phyloP scores from a whole-genome alignment of 2,888 invertebrate genomes.

The Cantharis flavilabris region DNA sequence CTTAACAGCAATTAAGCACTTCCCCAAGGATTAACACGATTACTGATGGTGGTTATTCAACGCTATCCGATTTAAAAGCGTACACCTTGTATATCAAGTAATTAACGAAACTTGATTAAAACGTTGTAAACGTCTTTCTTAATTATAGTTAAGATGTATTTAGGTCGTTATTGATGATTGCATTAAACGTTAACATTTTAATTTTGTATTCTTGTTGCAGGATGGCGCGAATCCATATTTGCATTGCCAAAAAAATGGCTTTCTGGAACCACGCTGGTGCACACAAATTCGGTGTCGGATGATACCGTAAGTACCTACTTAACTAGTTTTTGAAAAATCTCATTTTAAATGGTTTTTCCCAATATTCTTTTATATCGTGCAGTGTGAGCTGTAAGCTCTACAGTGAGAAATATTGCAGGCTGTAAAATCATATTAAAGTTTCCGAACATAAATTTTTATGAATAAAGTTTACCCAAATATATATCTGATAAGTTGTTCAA shows the following conservation, averaged over 20 bases:
- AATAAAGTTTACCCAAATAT: not conserved
- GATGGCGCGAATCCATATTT: conserved; percentile 75
- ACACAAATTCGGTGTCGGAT: conserved; percentile 49
- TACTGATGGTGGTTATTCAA: conserved; percentile 35
- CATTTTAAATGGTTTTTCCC: not conserved
- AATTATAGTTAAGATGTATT: conserved; percentile 1
- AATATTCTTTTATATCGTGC: not conserved
- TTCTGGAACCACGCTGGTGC: conserved; percentile 59
- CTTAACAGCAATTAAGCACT: conserved; percentile 46
- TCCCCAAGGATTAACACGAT: conserved; percentile 44
- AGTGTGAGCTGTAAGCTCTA: not conserved
- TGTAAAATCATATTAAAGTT: not conserved
- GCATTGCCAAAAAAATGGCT: conserved; percentile 75
- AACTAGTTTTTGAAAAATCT: not conserved
- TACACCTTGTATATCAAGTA: not conserved
- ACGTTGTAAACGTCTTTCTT: conserved; percentile 20
- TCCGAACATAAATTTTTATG: not conserved
- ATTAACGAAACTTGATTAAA: conserved; percentile 36
- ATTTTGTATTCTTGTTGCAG: conserved; percentile 56
- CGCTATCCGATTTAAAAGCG: not conserved
- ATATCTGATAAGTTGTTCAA: not conserved
- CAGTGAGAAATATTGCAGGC: not conserved
- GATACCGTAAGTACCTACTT: conserved; percentile 42
- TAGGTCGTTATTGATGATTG: too few relatives aligned
- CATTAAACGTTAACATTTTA: too few relatives aligned